Conservation (phyloP, 2,797 vertebrate species). For the Ciconia nigra region DNA sequence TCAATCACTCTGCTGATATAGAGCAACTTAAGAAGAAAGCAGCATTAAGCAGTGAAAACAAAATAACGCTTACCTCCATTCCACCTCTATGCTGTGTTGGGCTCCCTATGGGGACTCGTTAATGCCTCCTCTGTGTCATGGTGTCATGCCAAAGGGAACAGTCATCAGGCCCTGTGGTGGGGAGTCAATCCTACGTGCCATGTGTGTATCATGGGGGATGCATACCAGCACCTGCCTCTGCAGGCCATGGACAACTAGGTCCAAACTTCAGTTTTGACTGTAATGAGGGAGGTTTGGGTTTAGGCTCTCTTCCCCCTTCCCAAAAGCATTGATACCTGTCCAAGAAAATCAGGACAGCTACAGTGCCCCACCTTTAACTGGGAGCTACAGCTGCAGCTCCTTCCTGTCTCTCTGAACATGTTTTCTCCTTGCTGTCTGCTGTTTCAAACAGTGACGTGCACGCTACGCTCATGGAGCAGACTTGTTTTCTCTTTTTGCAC, state of each 20-base stretch:
- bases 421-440: background rate
- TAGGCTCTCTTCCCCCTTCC: background rate
- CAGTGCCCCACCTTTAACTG: background rate
- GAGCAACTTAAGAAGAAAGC: background rate
- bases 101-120: rapidly evolving
- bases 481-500: background rate
- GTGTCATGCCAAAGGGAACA: background rate
- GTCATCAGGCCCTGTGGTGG: background rate
- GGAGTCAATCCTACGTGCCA: rapidly evolving
- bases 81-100: background rate
- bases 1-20: background rate
- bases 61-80: background rate
- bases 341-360: background rate
- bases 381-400: background rate
- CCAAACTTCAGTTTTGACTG: background rate
- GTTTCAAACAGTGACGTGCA: background rate
- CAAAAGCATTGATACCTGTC: background rate
- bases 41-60: background rate
- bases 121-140: no score
- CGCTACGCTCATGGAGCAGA: background rate
- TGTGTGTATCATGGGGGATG: rapidly evolving
- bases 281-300: background rate
- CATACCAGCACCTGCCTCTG: no score
- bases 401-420: background rate
- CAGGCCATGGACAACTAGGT: background rate